Conservation (phyloP, 64 coral and sea anemone species). For the Exaiptasia diaphana region DNA sequence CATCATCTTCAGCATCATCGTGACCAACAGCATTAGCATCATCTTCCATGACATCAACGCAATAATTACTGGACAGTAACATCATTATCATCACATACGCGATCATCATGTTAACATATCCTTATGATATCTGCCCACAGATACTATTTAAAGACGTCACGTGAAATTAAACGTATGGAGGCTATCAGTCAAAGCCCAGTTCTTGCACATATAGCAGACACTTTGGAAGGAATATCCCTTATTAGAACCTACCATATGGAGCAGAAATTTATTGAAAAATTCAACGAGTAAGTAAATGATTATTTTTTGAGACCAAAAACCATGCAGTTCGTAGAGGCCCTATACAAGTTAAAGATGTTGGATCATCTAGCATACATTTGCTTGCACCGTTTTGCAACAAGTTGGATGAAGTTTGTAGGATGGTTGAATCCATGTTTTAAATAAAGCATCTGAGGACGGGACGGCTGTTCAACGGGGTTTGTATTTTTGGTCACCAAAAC, state of each 20-base stretch:
- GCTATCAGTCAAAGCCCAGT: conserved; percentile 94
- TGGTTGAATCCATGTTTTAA: no score
- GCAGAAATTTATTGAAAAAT: conserved; percentile 60
- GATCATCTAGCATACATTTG: background rate
- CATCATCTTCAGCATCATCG: background rate
- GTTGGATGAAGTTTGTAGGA: no score
- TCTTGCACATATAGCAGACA: conserved; percentile 79
- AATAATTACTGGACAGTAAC: no score
- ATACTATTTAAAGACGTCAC: conserved; percentile 84
- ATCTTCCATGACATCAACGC: background rate
- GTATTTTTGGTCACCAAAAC: no score
- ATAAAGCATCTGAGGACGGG: no score
- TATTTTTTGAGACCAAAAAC: no score
- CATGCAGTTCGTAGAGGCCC: no score
- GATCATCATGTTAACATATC: background rate
- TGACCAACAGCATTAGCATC: background rate
- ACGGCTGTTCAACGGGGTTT: no score
- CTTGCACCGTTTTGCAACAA: background rate
- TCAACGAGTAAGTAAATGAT: conserved; percentile 67
- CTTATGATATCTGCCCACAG: background rate
- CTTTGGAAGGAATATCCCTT: conserved; percentile 79
- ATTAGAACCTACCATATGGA: conserved; percentile 90
- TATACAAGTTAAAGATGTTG: no score
- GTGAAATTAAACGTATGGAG: conserved; percentile 94
- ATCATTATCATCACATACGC: background rate